These are phyloP conservation scores for Siniperca obscura DNA, from an alignment of 2,797 vertebrate species.

Conservation along the genomic window DNA sequence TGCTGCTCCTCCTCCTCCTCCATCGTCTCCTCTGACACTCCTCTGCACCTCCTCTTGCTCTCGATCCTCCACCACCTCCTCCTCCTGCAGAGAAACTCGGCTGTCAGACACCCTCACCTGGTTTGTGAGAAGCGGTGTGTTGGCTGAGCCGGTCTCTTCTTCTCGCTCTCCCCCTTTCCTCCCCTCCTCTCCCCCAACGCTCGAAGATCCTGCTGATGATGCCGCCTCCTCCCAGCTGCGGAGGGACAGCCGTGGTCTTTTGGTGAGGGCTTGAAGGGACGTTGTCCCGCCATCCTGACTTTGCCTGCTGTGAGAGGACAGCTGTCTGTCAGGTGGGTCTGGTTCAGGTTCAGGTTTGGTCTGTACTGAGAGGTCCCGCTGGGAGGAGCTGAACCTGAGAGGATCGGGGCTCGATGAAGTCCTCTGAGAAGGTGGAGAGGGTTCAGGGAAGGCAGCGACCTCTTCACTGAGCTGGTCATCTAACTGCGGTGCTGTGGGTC, in stretches of 20 bases:
- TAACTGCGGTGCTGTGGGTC: not conserved
- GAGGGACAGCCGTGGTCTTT: not conserved
- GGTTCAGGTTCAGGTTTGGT: not conserved
- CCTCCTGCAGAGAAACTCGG: conserved; percentile 6
- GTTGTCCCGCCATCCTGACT: not conserved
- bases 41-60: conserved; percentile 24
- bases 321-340: not conserved
- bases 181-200: not conserved
- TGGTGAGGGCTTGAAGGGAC: not conserved
- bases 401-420: conserved; percentile 6
- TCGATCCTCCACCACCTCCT: not conserved
- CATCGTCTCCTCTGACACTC: conserved; percentile 15
- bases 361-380: not conserved
- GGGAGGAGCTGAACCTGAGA: conserved; percentile 2
- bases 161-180: conserved; percentile 3
- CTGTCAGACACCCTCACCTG: conserved; percentile 9
- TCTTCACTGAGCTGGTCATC: conserved; percentile 64
- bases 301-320: not conserved
- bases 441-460: conserved; percentile 62
- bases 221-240: not conserved
- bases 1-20: conserved; percentile 2
- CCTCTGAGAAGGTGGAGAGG: not conserved
- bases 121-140: conserved; percentile 4
- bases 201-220: not conserved
- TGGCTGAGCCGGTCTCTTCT: not conserved